phyloP scores from a whole-genome alignment of 92 coral and sea anemone genomes.

The Galaxea fascicularis region DNA sequence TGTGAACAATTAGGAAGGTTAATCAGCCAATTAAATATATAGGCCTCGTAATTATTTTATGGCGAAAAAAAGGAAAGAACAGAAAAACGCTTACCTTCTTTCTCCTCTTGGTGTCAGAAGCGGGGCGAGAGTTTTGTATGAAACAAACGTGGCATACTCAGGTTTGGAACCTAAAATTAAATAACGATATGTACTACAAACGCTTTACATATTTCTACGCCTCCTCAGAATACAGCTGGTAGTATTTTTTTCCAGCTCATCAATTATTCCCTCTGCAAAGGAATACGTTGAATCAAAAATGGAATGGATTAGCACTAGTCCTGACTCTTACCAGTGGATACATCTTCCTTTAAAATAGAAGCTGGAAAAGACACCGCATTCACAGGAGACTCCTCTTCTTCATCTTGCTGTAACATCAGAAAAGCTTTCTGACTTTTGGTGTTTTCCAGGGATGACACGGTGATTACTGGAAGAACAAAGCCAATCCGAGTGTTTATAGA shows the following conservation, averaged over 20 bases:
- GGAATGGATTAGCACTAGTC: not conserved
- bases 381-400: not conserved
- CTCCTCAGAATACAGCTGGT: too few species aligned
- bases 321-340: constrained; percentile 5
- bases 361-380: constrained; percentile 64
- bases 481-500: not conserved
- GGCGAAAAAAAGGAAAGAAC: not conserved
- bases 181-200: not conserved
- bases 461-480: constrained; percentile 33
- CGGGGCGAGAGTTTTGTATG: constrained; percentile 68
- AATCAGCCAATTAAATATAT: too few species aligned
- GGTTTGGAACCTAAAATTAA: constrained; percentile 53
- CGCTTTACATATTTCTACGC: too few species aligned
- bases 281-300: too few species aligned
- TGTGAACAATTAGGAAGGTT: too few species aligned
- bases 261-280: too few species aligned
- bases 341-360: constrained; percentile 37
- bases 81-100: constrained; percentile 2
- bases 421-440: constrained; percentile 1
- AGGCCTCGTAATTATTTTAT: too few species aligned
- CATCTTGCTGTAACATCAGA: constrained; percentile 25
- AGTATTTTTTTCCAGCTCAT: too few species aligned
- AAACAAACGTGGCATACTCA: constrained; percentile 72
- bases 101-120: constrained; percentile 64
- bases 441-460: constrained; percentile 45